Base-by-base conservation (phyloP, 92 coral and sea anemone genomes). In the Porites rus region DNA sequence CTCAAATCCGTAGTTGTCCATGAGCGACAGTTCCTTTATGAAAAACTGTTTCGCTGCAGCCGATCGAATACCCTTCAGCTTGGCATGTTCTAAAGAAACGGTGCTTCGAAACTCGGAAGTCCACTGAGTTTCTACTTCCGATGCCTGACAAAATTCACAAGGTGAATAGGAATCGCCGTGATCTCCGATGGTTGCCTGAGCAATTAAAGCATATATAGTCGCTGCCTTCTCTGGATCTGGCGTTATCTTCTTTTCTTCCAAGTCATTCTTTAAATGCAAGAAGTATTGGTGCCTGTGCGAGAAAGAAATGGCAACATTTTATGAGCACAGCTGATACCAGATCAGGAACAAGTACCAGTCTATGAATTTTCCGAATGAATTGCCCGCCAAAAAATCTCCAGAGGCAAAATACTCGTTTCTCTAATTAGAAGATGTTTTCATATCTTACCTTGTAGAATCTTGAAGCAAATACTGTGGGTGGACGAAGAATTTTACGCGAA, bases 181-280 rank as follows among this genome's bases (percentile, higher is more conserved):
- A 82, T 97, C 98, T 66, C 99, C 98, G 17, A 93, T 65, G 18
- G 94, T 93, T 79, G 99, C 99, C 89, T 97, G 99, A 65, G 96
- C 94, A 60, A 95, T 77, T 38, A 93, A 85, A 10, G 97, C 98
- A 53, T 92, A 93, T 10, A 93, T 82, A 46, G 92, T 58, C 6
- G 96, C 94, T 62, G 91, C 81, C 61, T 92, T 93, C 58, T 82
- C 92, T 53, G 91, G 93, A 28, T 91, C 91, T 62, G 93, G 93
- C 62, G 75, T 78, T 31, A 90, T 77, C 58, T 83, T 82, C n/a
- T 96, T 85, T 53, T 95, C 96, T 62, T 90, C 93, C 76, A 93
- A 80, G 85, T 93, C 96, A 62, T 83, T 92, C 77, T 89, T 95
- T 74, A 96, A 94, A 43, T 96, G 96, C 46, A 93, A 89, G 83